Base-by-base conservation (phyloP, 2,797 vertebrate species). In the Xiphophorus birchmanni region DNA sequence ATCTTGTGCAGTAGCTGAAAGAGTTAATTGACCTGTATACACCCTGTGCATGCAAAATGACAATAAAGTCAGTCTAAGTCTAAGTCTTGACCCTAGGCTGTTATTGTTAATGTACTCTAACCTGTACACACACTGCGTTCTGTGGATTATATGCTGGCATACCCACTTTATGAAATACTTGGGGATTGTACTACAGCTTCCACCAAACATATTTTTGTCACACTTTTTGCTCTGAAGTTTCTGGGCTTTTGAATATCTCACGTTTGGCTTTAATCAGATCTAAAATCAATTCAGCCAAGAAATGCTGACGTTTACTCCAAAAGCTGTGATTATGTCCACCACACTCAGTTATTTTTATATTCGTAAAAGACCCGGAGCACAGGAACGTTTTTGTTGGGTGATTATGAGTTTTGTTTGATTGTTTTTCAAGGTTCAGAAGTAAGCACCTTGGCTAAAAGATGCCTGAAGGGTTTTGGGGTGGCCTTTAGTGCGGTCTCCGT, bases 401-500 rank as follows among this genome's bases (percentile, higher is more conserved):
- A 35, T 77, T 79, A 32, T 79, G 65, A n/a, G 65, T 77, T 80
- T 77, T 81, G 74, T 87, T 79, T 69, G 67, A 81, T 80, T 82
- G 42, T 86, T 89, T 83, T 73, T 90, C 71, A 82, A 44, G 48
- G 74, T 80, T 89, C 37, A 76, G 71, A 78, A 73, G 35, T 79
- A 80, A 81, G 79, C 73, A 72, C 84, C 52, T 76, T 52, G 56
- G n/a, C 65, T 60, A 75, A 88, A 54, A 90, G 88, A 45, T 2
- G 44, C 78, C 89, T 86, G 82, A 83, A 85, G 74, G 50, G 86
- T 87, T 86, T 72, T 10, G 18, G 11, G 67, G 77, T 87, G 86
- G 86, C 90, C 0, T 15, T 69, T 79, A 73, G 78, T 81, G 85
- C 23, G 60, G 80, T 77, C 87, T 90, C 88, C 75, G 85, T 90